Evolutionary conservation across 2,797 vertebrate species (phyloP).

Genomic region (Tiaroga cobitis): DNA sequence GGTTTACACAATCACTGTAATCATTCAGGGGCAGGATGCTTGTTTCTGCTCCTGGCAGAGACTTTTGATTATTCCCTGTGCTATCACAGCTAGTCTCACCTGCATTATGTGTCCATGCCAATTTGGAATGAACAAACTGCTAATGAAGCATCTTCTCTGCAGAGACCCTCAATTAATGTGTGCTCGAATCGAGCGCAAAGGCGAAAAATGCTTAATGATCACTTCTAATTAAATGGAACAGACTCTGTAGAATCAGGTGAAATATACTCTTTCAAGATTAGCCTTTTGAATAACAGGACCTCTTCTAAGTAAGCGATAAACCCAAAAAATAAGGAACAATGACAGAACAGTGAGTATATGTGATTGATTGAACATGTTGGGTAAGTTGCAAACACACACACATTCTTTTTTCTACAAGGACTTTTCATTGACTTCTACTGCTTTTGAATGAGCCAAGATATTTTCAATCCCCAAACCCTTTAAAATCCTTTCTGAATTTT

Average conservation of each 20-base stretch:
- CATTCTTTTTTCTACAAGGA: background rate
- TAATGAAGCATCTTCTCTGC: constrained; percentile 29
- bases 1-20: constrained; percentile 39
- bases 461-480: background rate
- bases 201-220: constrained; percentile 30
- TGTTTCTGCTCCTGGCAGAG: constrained; percentile 28
- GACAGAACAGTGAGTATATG: constrained; percentile 6
- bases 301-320: constrained; percentile 38
- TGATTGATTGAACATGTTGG: background rate
- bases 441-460: background rate
- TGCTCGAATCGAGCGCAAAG: background rate
- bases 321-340: constrained; percentile 32
- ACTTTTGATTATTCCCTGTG: constrained; percentile 36
- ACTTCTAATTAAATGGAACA: background rate
- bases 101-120: constrained; percentile 26
- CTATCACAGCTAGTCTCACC: constrained; percentile 22
- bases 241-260: constrained; percentile 6
- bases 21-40: constrained; percentile 28
- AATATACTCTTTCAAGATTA: constrained; percentile 28
- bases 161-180: background rate
- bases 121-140: constrained; percentile 25
- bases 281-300: constrained; percentile 35
- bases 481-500: background rate
- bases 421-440: background rate
- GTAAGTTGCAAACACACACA: background rate